These are phyloP conservation scores for Drosophila auraria DNA, from an alignment of 1,140 invertebrate species.

Conservation along the genomic window DNA sequence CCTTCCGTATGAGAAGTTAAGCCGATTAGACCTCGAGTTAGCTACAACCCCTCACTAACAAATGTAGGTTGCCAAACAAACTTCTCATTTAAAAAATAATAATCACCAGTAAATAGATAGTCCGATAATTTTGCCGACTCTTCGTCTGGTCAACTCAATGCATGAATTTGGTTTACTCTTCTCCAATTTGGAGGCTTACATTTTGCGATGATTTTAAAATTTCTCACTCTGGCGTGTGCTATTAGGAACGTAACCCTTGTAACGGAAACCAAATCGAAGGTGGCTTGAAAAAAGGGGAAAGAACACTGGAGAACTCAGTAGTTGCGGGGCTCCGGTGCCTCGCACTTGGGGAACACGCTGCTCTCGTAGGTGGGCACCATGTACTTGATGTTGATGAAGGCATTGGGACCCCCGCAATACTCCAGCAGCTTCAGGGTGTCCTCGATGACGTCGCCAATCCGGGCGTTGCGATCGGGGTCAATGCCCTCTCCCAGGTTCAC, in stretches of 20 bases:
- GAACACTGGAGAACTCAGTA: background rate
- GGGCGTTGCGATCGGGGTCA: conserved; percentile 92
- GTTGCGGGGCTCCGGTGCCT: conserved; percentile 86
- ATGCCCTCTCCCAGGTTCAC: conserved; percentile 92
- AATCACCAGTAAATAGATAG: background rate
- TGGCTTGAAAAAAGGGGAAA: background rate
- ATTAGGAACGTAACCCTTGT: background rate
- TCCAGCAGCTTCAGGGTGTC: conserved; percentile 96
- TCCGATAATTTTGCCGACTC: background rate
- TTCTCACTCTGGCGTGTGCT: background rate
- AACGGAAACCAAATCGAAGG: conserved; percentile 1
- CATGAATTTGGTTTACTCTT: conserved; percentile 32
- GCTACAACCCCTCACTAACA: too few relatives aligned
- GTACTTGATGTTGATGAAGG: conserved; percentile 98
- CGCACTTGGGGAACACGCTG: conserved; percentile 87
- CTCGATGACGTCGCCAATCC: conserved; percentile 95
- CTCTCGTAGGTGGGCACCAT: conserved; percentile 98
- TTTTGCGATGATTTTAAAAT: background rate
- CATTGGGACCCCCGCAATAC: conserved; percentile 95
- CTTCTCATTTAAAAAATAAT: too few relatives aligned
- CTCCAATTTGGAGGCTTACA: conserved; percentile 20
- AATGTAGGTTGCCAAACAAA: too few relatives aligned
- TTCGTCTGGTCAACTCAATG: background rate
- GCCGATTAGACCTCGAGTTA: too few relatives aligned
- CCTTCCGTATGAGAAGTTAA: too few relatives aligned